Evolutionary conservation across 2,113 vertebrate species (phyloP), one percentile per base, ranked within the genome.

Genomic region (Anthoscopus minutus): DNA sequence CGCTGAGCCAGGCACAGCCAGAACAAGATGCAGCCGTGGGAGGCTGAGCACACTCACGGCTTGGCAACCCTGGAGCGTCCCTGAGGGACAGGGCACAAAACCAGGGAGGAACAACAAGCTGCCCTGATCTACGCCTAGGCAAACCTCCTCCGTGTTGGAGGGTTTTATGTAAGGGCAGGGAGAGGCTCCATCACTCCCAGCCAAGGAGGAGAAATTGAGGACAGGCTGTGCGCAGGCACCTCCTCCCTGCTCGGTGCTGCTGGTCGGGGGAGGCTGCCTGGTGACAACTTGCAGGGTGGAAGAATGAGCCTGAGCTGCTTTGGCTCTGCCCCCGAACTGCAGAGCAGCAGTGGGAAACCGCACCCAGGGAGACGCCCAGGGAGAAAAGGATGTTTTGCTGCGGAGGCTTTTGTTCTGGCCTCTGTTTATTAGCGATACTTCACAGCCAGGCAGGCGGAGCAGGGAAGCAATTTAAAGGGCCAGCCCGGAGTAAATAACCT

Each of bases 371-470:
- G 82, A 47, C 25, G 88, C 92, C 82, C 65, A 33, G 44, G 88
- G 90, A 93, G 72, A 74, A 88, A 53, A 86, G 89, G 92, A 92
- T 95, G 92, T 96, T 96, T 94, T 91, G 70, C 77, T 93, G 89
- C 9, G 85, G 44, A 78, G 76, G 85, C 79, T 92, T 95, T 95
- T 96, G 94, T 93, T 93, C 76, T 33, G 79, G 67, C 38, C 82
- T 89, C 74, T 82, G 87, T 94, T 94, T 91, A 93, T 81, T 62
- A 74, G 82, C 7, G 4, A 9, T n/a, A 71, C 28, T 81, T 83
- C 88, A 66, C 79, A 88, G 88, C 71, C 76, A 86, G 70, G 60
- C 78, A 64, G 76, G 62, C 69, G 58, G 65, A 69, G 54, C n/a
- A 22, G 35, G 80, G 72, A 79, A 88, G 56, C 61, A n/a, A 67